Percentiles rank a stretch among this genome's conserved stretches.
These are phyloP conservation scores for Pimpla rufipes DNA, from an alignment of 2,888 invertebrate genomes.

Conservation along the genomic window DNA sequence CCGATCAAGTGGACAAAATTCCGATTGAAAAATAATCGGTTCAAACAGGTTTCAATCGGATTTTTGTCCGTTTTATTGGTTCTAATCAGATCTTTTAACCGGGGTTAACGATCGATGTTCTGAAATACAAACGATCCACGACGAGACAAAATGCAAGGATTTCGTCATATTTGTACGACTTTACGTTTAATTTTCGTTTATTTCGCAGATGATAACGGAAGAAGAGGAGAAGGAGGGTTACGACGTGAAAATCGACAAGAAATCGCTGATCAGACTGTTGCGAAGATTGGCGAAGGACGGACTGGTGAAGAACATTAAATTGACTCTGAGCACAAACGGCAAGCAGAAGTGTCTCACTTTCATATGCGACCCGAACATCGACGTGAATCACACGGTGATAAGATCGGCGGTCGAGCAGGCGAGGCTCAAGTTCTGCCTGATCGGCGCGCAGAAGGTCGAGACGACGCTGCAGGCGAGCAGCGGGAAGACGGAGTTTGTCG, in stretches of 20 bases:
- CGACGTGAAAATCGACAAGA: constrained; percentile 88
- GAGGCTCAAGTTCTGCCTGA: constrained; percentile 86
- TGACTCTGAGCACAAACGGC: constrained; percentile 85
- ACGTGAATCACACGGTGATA: constrained; percentile 86
- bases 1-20: too few relatives aligned
- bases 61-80: too few relatives aligned
- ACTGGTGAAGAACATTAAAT: constrained; percentile 86
- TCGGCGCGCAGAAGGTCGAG: constrained; percentile 66
- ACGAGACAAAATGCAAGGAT: too few relatives aligned
- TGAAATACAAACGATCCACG: too few relatives aligned
- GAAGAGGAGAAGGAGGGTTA: constrained; percentile 87
- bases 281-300: constrained; percentile 87
- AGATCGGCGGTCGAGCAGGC: constrained; percentile 88
- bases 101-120: too few relatives aligned
- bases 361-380: constrained; percentile 86
- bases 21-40: too few relatives aligned
- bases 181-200: constrained; percentile 18
- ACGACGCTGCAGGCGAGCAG: constrained; percentile 60
- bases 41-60: too few relatives aligned
- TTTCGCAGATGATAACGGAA: constrained; percentile 85
- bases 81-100: too few relatives aligned
- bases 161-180: too few relatives aligned
- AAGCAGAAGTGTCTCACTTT: constrained; percentile 86
- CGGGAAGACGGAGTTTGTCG: constrained; percentile 46
- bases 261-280: constrained; percentile 88